Evolutionary conservation across 2,113 vertebrate genomes (phyloP), one percentile per base, ranked within the genome.

Genomic region (Arvicanthis niloticus): DNA sequence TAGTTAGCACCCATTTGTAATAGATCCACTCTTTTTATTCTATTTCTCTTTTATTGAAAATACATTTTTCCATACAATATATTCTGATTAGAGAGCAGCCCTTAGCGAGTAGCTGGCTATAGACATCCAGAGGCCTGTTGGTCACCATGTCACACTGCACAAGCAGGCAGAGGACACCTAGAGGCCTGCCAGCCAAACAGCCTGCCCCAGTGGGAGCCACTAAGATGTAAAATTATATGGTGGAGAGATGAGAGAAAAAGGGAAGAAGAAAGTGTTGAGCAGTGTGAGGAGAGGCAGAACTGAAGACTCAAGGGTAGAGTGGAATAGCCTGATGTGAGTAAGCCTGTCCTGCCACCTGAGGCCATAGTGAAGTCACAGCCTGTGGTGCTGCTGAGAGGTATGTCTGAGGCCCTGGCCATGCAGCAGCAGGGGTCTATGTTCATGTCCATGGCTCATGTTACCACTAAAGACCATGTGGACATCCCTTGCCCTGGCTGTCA

Each of bases 1-100:
- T 62, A 96, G 95, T 94, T 0, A 98, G 95, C 91, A 97, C 65
- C 92, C 96, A 95, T 96, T 97, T 94, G 94, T 84, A 96, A 96
- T 5, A 98, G 96, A 96, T 97, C 92, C 93, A 62, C 29, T 84
- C n/a, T 65, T 80, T 81, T 65, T 75, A 24, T 76, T 76, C 73
- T 26, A 26, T 75, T 75, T 84, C 16, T 62, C 37, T 40, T 26
- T 42, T 84, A 84, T 42, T 84, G 22, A 84, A 42, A 62, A 62
- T 84, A 62, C n/a, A 56, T 40, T 84, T 60, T 76, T 19, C 21
- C 21, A 13, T 76, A 26, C 40, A 13, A 45, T 73, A 73, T 73
- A 73, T 76, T 76, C 73, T 76, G 22, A 42, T 42, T 72, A 72
- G 72, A 75, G 70, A 19, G 7, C 37, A 73, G 17, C n/a, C 70